These are phyloP conservation scores for Heliothis peltigera DNA, from an alignment of 2,888 invertebrate genomes.

Conservation along the genomic window DNA sequence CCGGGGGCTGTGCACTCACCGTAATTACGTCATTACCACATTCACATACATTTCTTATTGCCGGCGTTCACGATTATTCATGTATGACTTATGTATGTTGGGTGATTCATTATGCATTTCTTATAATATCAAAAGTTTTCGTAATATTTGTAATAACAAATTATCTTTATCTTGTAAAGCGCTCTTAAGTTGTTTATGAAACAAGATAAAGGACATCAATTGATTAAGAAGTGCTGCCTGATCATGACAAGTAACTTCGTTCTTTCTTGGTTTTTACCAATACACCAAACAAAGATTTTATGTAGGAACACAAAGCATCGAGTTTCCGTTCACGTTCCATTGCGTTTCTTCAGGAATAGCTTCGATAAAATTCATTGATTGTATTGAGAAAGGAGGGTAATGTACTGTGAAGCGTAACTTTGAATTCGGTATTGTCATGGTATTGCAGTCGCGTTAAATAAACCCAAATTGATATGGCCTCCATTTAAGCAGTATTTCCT, in stretches of 20 bases:
- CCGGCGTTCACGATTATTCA: slow-evolving; percentile 26
- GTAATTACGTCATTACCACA: slow-evolving; percentile 43
- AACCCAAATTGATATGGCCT: slow-evolving; percentile 20
- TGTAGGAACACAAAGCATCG: slow-evolving; percentile 25
- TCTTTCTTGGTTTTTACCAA: slow-evolving; percentile 20
- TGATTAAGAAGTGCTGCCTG: slow-evolving; percentile 31
- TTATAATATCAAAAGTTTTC: not conserved
- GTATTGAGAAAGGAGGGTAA: slow-evolving; percentile 37
- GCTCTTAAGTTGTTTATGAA: slow-evolving; percentile 21
- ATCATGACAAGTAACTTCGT: slow-evolving; percentile 43
- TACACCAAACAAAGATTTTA: slow-evolving; percentile 31
- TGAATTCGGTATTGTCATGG: slow-evolving; percentile 37
- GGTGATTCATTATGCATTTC: not conserved
- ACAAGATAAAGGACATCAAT: slow-evolving; percentile 18
- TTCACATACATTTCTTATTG: slow-evolving; percentile 27
- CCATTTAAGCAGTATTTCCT: slow-evolving; percentile 5
- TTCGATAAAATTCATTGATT: slow-evolving; percentile 50
- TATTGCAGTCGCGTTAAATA: slow-evolving; percentile 26
- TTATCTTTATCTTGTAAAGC: not conserved
- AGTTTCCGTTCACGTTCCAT: slow-evolving; percentile 44
- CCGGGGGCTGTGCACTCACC: slow-evolving; percentile 36
- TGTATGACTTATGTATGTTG: slow-evolving; percentile 19
- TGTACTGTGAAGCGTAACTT: slow-evolving; percentile 45
- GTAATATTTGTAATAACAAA: not conserved
- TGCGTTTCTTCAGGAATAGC: slow-evolving; percentile 41